Base-by-base conservation (phyloP, 2,888 invertebrate species). In the Matsumyia berberina region DNA sequence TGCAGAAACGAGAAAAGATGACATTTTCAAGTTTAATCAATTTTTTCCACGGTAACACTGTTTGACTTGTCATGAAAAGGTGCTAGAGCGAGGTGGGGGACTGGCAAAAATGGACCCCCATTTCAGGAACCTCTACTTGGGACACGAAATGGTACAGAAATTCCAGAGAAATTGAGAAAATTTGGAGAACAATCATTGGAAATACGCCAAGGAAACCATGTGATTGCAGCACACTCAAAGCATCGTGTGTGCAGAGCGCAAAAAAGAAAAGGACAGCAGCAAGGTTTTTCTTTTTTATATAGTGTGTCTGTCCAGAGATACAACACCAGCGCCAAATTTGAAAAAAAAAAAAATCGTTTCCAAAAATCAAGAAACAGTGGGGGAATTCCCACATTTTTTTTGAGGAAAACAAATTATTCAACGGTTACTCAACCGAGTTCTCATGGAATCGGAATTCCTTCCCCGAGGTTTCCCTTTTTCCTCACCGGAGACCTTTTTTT, bases 251-350 rank as follows among this genome's bases (percentile, higher is more conserved):
- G 49, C 69, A 69, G 55, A 62, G 67, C 55, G 72, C 66, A 78
- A 78, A 73, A 53, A 49, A 73, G 79, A 83, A 42, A 69, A 83
- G 79, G 83, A 83, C 60, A 64, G 31, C 73, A 74, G n/a, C 37
- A 60, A 1, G 7, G 2, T 8, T 66, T n/a, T n/a, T n/a, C n/a
- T n/a, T n/a, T n/a, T n/a, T 64, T 24, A 31, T 24, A 67, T 57
- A 57, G 66, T 80, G 62, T 57, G 46, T 58, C 49, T 44, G 42
- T 58, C 57, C 62, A 62, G 55, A 62, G 55, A 88, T 87, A 88
- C 87, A 88, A 69, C 42, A 33, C 37, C 73, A 69, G 69, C 46
- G 87, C 87, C 87, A 89, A 90, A 64, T 58, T 66, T 5, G 9
- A 51, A 67, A 11, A 44, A 37, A n/a, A 11, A 31, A 24, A 42